A percentile compares a stretch with the other conserved stretches of the same genome.
phyloP scores from a whole-genome alignment of 2,888 invertebrate genomes.

The Eupithecia exiguata region DNA sequence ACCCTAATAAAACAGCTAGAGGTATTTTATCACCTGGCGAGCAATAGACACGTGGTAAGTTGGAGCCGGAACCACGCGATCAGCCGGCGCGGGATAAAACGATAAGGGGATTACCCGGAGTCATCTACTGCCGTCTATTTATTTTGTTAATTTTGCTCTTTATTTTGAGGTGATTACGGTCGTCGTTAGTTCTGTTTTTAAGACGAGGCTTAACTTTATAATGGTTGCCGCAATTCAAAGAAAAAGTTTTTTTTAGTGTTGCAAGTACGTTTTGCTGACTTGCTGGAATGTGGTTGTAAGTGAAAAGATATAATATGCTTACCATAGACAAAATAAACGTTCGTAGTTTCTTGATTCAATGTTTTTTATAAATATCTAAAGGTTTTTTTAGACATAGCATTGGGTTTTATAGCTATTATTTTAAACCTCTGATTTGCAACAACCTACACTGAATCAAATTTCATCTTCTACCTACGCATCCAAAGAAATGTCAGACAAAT shows the following conservation, averaged over 20 bases:
- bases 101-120: constrained; percentile 68
- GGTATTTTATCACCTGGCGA: neutral
- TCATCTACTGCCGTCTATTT: constrained; percentile 56
- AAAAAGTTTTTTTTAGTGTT: constrained; percentile 6
- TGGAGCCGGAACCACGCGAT: constrained; percentile 42
- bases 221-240: constrained; percentile 18
- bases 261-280: neutral
- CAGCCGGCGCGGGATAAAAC: constrained; percentile 56
- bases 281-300: neutral
- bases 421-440: neutral
- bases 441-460: neutral
- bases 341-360: neutral
- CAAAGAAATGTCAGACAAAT: constrained; percentile 13
- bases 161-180: constrained; percentile 44
- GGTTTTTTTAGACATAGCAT: no score
- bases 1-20: neutral
- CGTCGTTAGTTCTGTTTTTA: constrained; percentile 32
- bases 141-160: constrained; percentile 62
- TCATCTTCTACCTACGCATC: neutral
- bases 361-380: no score
- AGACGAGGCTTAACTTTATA: constrained; percentile 29
- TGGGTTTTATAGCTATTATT: neutral
- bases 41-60: constrained; percentile 9
- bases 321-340: neutral
- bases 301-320: neutral